phyloP scores from a whole-genome alignment of 2,888 invertebrate genomes.

The Sabatieria punctata region DNA sequence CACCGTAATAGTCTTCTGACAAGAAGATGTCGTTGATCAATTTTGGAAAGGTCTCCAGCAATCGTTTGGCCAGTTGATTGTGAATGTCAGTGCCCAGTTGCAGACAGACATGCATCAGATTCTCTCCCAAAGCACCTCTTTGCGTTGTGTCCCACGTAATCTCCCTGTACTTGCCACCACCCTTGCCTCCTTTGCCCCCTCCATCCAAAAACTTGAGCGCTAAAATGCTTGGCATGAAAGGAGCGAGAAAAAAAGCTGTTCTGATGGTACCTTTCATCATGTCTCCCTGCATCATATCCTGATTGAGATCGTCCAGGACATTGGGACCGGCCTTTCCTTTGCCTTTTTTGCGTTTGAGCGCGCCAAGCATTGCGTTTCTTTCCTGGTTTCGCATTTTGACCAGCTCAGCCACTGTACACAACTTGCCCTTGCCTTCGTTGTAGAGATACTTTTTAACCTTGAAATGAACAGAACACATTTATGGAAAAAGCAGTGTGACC shows the following conservation, averaged over 20 bases:
- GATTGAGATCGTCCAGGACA: slow-evolving; percentile 27
- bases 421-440: slow-evolving; percentile 74
- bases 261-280: slow-evolving; percentile 18
- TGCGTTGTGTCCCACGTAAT: slow-evolving; percentile 59
- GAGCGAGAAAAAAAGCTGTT: not conserved
- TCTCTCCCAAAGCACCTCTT: slow-evolving; percentile 79
- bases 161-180: slow-evolving; percentile 50
- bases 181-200: slow-evolving; percentile 23
- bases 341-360: slow-evolving; percentile 26
- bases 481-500: not conserved
- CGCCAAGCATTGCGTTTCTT: slow-evolving; percentile 36
- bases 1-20: slow-evolving; percentile 91
- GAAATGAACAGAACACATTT: slow-evolving; percentile 5
- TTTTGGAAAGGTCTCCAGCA: slow-evolving; percentile 78
- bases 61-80: slow-evolving; percentile 75
- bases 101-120: slow-evolving; percentile 76
- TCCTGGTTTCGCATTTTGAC: slow-evolving; percentile 73
- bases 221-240: slow-evolving; percentile 10
- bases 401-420: slow-evolving; percentile 71
- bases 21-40: slow-evolving; percentile 88
- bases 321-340: slow-evolving; percentile 27
- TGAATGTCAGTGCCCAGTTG: slow-evolving; percentile 75
- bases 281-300: slow-evolving; percentile 20
- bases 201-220: slow-evolving; percentile 30
- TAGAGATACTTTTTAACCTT: slow-evolving; percentile 71